A percentile compares a stretch with the other conserved stretches of the same genome.
Conservation (phyloP, 2,797 vertebrate species). For the Lagocephalus sceleratus region DNA sequence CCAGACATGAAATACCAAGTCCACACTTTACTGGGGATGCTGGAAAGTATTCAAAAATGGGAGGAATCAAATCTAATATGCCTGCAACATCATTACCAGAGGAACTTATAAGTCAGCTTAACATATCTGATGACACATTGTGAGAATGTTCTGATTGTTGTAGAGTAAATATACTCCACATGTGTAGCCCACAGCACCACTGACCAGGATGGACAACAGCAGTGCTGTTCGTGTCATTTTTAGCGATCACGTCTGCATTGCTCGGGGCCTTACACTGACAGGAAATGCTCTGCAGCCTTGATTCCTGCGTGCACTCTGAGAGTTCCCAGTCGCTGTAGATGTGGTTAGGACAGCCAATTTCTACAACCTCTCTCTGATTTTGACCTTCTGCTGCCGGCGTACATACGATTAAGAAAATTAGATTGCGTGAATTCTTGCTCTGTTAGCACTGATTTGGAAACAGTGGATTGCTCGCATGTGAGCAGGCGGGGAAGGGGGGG, state of each 20-base stretch:
- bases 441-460: slow-evolving; percentile 23
- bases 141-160: too few species aligned
- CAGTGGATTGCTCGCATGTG: slow-evolving; percentile 15
- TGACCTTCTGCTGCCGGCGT: background rate
- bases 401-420: background rate
- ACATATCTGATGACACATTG: too few species aligned
- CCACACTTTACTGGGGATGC: too few species aligned
- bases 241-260: background rate
- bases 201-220: too few species aligned
- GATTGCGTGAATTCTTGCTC: slow-evolving; percentile 16
- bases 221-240: background rate
- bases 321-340: background rate
- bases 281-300: background rate
- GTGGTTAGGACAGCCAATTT: background rate
- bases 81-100: too few species aligned
- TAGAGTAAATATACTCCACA: too few species aligned
- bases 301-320: background rate
- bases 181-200: background rate
- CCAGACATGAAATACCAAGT: too few species aligned
- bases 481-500: slow-evolving; percentile 8
- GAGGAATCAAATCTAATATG: too few species aligned
- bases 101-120: too few species aligned
- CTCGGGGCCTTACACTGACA: background rate
- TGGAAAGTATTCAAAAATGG: too few species aligned
- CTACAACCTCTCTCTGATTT: background rate